Percentiles rank a stretch among this genome's conserved stretches.
These are phyloP conservation scores for Nycticorax nycticorax DNA, from an alignment of 2,113 vertebrate species.

Conservation along the genomic window DNA sequence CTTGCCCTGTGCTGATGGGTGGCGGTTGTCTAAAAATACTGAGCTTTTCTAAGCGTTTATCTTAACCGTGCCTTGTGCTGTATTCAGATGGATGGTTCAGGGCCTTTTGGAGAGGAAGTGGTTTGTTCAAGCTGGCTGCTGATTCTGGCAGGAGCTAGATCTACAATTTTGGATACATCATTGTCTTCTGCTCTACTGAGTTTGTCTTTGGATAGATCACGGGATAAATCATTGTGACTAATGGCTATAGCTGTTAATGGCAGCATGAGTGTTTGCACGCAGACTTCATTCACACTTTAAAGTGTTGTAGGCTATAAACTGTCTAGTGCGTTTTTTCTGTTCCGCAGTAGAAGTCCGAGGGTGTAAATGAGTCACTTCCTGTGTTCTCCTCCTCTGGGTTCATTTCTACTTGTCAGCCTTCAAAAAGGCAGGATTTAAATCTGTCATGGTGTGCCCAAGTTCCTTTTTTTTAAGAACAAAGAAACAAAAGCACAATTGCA, in stretches of 20 bases:
- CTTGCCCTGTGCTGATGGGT: background rate
- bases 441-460: background rate
- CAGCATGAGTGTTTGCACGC: accelerated
- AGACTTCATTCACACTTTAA: background rate
- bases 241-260: background rate
- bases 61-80: accelerated
- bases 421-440: background rate
- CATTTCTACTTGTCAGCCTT: background rate
- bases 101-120: background rate
- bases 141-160: background rate
- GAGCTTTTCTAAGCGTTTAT: background rate
- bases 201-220: background rate
- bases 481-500: background rate
- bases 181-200: background rate
- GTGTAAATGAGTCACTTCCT: conserved; percentile 24
- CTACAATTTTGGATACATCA: background rate
- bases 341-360: background rate
- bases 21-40: background rate
- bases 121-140: background rate
- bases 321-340: background rate
- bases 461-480: background rate
- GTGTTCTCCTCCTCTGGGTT: background rate
- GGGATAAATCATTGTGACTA: background rate
- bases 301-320: background rate
- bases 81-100: accelerated